phyloP scores from a whole-genome alignment of 2,113 vertebrate species.

The Ailuropoda melanoleuca region DNA sequence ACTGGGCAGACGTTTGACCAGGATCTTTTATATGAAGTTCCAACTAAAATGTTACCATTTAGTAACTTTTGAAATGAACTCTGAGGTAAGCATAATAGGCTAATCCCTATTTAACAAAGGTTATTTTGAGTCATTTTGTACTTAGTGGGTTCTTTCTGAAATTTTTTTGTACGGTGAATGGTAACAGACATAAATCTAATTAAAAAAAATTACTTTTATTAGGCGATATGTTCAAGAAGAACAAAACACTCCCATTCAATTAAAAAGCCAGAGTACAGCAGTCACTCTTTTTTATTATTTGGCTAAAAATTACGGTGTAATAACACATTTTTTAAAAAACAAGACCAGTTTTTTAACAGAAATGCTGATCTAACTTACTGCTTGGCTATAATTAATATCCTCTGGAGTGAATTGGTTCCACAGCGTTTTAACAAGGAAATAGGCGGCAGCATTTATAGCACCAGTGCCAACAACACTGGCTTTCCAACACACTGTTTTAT shows the following conservation, averaged over 20 bases:
- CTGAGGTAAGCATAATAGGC: neutral
- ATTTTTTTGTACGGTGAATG: neutral
- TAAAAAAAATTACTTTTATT: constrained; percentile 27
- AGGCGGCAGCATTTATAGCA: neutral
- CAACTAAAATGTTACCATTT: constrained; percentile 31
- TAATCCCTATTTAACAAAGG: constrained; percentile 37
- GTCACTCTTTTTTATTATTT: constrained; percentile 41
- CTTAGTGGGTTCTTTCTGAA: neutral
- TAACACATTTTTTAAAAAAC: neutral
- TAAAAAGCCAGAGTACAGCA: neutral
- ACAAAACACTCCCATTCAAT: constrained; percentile 14
- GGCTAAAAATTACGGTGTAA: neutral
- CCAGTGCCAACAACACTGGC: neutral
- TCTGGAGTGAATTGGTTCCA: constrained; percentile 41
- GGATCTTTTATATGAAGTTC: neutral
- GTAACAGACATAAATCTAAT: constrained; percentile 17
- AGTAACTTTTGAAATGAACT: constrained; percentile 48
- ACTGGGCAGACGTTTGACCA: neutral
- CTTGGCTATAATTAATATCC: constrained; percentile 53
- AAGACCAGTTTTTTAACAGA: constrained; percentile 39
- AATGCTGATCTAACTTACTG: constrained; percentile 44
- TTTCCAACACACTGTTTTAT: neutral
- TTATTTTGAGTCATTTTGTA: constrained; percentile 25
- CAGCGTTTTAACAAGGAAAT: constrained; percentile 36
- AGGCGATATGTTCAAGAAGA: neutral